These are phyloP conservation scores for Ctenopoma kingsleyae DNA, from an alignment of 2,797 vertebrate genomes.

Conservation along the genomic window DNA sequence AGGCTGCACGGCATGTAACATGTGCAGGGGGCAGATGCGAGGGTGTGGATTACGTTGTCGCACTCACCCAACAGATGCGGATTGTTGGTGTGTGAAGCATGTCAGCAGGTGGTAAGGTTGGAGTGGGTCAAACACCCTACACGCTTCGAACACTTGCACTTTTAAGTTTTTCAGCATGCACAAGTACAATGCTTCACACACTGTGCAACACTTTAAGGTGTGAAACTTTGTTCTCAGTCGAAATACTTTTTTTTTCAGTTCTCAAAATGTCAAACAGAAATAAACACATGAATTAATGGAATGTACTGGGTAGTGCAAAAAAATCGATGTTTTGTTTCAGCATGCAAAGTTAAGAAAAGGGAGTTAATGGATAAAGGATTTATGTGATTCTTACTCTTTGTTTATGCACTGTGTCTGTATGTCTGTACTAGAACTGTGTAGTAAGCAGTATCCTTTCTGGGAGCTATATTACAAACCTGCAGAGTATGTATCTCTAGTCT, in stretches of 20 bases:
- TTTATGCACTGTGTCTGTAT: neutral
- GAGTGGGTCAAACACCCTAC: conserved; percentile 15
- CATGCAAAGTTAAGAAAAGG: neutral
- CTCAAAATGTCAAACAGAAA: conserved; percentile 17
- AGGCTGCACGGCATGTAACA: neutral
- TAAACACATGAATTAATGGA: conserved; percentile 5
- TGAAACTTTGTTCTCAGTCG: conserved; percentile 11
- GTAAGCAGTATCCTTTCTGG: conserved; percentile 18
- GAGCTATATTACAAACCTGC: conserved; percentile 25
- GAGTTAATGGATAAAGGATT: neutral
- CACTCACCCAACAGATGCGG: conserved; percentile 53
- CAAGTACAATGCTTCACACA: neutral
- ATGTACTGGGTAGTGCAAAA: neutral
- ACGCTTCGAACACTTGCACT: conserved; percentile 4
- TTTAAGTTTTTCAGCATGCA: neutral
- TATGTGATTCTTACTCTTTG: conserved; percentile 9
- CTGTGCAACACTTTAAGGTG: conserved; percentile 9
- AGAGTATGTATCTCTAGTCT: conserved; percentile 38
- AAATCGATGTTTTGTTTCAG: conserved; percentile 5
- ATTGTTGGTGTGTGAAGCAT: conserved; percentile 30
- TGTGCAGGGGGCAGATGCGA: conserved; percentile 42
- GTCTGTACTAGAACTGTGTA: neutral
- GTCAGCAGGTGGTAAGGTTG: conserved; percentile 46
- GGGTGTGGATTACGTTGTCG: conserved; percentile 31
- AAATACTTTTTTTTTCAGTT: neutral